Conservation (phyloP, 2,113 vertebrate genomes). For the Ciconia boyciana region DNA sequence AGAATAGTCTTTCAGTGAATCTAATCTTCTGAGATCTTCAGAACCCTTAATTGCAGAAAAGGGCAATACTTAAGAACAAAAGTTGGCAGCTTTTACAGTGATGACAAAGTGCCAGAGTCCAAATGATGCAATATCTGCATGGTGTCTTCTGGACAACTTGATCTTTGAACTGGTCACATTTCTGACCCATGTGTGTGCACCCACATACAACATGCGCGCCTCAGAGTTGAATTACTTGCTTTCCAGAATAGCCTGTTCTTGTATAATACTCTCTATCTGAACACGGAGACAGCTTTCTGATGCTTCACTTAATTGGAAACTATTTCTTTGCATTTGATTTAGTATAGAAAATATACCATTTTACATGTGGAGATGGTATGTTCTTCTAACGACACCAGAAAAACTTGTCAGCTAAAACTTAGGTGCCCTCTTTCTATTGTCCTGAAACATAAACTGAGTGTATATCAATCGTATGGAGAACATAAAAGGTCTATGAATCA, state of each 20-base stretch:
- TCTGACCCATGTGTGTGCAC: neutral
- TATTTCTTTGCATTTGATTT: neutral
- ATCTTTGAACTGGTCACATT: neutral
- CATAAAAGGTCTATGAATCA: neutral
- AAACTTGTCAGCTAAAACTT: neutral
- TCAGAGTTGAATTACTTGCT: neutral
- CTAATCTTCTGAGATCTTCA: neutral
- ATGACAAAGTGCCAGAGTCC: neutral
- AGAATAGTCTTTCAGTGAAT: neutral
- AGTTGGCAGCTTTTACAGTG: neutral
- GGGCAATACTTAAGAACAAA: neutral
- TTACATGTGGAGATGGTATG: neutral
- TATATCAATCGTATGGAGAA: neutral
- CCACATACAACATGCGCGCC: neutral
- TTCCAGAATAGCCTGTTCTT: constrained; percentile 16
- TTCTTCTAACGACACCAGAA: neutral
- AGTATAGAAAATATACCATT: neutral
- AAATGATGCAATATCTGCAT: neutral
- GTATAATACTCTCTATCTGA: neutral
- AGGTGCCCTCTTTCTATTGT: neutral
- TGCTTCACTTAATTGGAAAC: neutral
- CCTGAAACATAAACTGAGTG: neutral
- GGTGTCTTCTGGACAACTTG: neutral
- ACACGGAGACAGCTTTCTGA: neutral
- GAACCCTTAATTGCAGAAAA: neutral